These are phyloP conservation scores for Numenius phaeopus DNA, from an alignment of 2,797 vertebrate genomes.

Conservation along the genomic window DNA sequence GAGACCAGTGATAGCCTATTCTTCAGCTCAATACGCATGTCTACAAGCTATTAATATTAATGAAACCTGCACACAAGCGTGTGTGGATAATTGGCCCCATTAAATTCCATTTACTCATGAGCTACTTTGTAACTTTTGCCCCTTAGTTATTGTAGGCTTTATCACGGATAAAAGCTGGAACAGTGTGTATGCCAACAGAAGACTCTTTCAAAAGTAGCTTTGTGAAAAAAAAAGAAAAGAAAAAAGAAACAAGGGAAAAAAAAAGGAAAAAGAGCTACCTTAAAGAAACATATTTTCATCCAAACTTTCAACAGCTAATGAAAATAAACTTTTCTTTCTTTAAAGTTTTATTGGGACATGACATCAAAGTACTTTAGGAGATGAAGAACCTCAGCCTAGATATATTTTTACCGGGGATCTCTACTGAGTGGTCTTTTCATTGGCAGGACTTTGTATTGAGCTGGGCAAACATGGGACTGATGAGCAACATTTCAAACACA, in stretches of 20 bases:
- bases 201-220: conserved; percentile 20
- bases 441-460: not conserved
- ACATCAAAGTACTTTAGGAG: not conserved
- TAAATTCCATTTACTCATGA: conserved; percentile 78
- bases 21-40: conserved; percentile 33
- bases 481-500: not conserved
- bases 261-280: not conserved
- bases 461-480: not conserved
- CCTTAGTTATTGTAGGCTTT: conserved; percentile 45
- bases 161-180: conserved; percentile 23
- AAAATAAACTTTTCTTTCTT: not conserved
- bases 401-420: not conserved
- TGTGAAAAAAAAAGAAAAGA: not conserved
- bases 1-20: conserved; percentile 18
- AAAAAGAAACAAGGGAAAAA: not conserved
- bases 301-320: conserved; percentile 4
- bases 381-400: not conserved
- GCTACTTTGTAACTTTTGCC: conserved; percentile 51
- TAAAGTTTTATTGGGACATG: not conserved
- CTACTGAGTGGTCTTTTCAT: not conserved
- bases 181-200: not conserved
- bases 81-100: conserved; percentile 70
- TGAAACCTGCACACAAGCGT: conserved; percentile 32
- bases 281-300: conserved; percentile 19
- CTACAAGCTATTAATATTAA: conserved; percentile 74